Base-by-base conservation (phyloP, 2,888 invertebrate species). In the Brachypterus glaber region DNA sequence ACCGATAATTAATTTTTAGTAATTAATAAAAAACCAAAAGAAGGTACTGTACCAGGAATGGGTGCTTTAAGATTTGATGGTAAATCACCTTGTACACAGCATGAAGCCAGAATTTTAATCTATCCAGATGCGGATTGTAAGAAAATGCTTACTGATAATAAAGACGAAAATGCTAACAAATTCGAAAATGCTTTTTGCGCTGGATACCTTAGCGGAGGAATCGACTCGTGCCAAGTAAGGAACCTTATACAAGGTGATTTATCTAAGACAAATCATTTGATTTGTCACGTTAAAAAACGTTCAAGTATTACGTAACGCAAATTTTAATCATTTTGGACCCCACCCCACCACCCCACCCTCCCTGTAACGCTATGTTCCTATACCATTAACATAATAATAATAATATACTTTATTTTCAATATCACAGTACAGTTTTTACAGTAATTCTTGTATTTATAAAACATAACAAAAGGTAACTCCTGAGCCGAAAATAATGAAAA, bases 151-250 rank as follows among this genome's bases (percentile, higher is more conserved):
- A 49, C 54, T 31, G 43, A 38, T n/a, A 11, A 11, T 9, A n/a
- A n/a, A n/a, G 27, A 27, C 8, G 27, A 13, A 11, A 54, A 57
- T 3, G 58, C 56, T 5, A 54, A 58, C 30, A 49, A 59, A 38
- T 49, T 48, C 1, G 46, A 38, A 7, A 51, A 57, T 29, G 69
- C 61, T 3, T 59, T 65, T 43, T 82, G 82, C 57, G 80, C 80
- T 46, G 65, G 65, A 1, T 63, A 62, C 71, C 67, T 58, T 60
- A 67, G 40, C 67, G 74, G 60, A 63, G 73, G 60, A 43, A 72
- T 69, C 35, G 79, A 79, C 52, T 73, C 77, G 1, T 79, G 79
- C 52, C 76, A 77, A 71, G 77, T 77, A 62, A 52, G 43, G 24
- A 15, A 7, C 25, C 9, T 29, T 13, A 15, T 16, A 26, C 15